Base-by-base conservation (phyloP, 2,888 invertebrate genomes). In the Drosophila subsilvestris region DNA sequence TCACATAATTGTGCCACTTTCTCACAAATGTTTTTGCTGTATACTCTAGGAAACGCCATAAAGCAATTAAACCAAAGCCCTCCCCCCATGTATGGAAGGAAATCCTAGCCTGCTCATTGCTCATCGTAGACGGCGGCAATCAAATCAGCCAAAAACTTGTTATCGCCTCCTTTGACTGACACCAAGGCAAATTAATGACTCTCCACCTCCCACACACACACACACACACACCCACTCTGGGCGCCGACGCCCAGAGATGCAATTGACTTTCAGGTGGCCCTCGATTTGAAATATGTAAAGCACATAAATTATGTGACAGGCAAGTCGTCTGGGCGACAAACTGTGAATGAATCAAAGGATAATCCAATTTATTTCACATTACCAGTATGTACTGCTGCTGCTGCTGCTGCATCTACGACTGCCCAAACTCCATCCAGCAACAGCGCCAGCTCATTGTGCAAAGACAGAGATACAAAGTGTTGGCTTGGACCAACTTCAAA, bases 341-440 rank as follows among this genome's bases (percentile, higher is more conserved):
- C 80, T 86, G 86, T 80, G 84, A 87, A 83, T 89, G 90, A 89
- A 90, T 90, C 90, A 90, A 90, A 90, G 90, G 88, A 89, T 90
- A 90, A 90, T 90, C 90, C 89, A 90, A 90, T 90, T 90, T 90
- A 89, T 88, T 90, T 90, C 78, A 79, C 78, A 89, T 86, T 87
- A 86, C 76, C 37, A 37, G 37, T 14, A 14, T 37, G 37, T 14
- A 5, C 14, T 37, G 14, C 14, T 14, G 37, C 37, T 27, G 27
- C 27, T 37, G 32, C 14, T 14, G 32, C 71, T 63, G 79, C 67
- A 43, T 56, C 66, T 50, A 37, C 47, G 50, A 66, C 27, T 59
- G 72, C 53, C 43, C 43, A 49, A 17, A 29, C 29, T 29, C 29
- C 29, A 29, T 29, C 0, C 32, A 57, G 73, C 53, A 58, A 56